phyloP scores from a whole-genome alignment of 1,140 invertebrate species.

The Daktulosphaira vitifoliae region DNA sequence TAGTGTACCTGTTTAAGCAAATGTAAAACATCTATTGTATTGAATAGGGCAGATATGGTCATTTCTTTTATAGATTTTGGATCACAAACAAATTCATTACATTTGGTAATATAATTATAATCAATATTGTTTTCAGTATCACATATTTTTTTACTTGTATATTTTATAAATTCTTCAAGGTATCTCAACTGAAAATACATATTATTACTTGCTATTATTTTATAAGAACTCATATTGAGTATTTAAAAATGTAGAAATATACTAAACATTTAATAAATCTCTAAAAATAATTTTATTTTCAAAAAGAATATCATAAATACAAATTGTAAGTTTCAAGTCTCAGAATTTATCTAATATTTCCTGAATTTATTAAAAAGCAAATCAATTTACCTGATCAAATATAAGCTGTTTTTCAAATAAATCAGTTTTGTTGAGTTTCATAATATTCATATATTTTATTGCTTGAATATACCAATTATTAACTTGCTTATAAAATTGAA shows the following conservation, averaged over 20 bases:
- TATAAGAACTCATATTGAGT: no score
- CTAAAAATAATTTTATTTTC: no score
- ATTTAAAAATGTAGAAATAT: no score
- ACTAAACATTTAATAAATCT: no score
- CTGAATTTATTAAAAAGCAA: no score
- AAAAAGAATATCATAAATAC: no score
- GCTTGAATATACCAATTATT: constrained; percentile 15
- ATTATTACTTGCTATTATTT: no score
- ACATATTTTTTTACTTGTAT: not conserved
- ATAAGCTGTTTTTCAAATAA: constrained; percentile 20
- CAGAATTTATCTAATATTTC: no score
- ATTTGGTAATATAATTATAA: not conserved
- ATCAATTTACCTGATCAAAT: constrained; percentile 20
- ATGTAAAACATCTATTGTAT: constrained; percentile 8
- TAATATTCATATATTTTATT: not conserved
- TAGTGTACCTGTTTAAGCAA: constrained; percentile 24
- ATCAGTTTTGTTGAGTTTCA: not conserved
- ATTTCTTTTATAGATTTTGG: not conserved
- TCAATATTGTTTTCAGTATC: not conserved
- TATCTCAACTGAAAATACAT: not conserved
- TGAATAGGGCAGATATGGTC: constrained; percentile 13
- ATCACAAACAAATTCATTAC: not conserved
- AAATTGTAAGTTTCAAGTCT: no score
- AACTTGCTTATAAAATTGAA: constrained; percentile 1
- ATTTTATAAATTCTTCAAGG: constrained; percentile 5